These are phyloP conservation scores for Cyrtorhinus lividipennis DNA, from an alignment of 1,140 invertebrate species.

Conservation along the genomic window DNA sequence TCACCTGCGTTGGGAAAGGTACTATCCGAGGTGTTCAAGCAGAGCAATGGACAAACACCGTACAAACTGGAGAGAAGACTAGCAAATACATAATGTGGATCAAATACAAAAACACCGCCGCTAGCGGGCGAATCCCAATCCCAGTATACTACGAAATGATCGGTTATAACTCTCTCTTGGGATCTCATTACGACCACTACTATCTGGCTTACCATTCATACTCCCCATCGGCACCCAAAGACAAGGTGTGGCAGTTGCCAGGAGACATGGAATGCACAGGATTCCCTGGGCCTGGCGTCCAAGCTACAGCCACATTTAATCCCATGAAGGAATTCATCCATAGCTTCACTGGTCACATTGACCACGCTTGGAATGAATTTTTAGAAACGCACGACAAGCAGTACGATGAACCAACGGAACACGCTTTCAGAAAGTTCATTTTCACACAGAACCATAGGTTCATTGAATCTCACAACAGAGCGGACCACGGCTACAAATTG, in stretches of 20 bases:
- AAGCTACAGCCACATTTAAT: slow-evolving; percentile 67
- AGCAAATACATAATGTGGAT: slow-evolving; percentile 82
- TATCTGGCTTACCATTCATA: slow-evolving; percentile 71
- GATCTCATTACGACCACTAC: slow-evolving; percentile 94
- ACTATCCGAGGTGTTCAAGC: slow-evolving; percentile 28
- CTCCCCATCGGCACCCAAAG: slow-evolving; percentile 45
- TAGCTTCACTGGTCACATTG: slow-evolving; percentile 52
- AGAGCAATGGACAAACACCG: slow-evolving; percentile 58
- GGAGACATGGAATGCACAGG: slow-evolving; percentile 54
- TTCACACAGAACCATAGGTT: slow-evolving; percentile 83
- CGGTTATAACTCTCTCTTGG: slow-evolving; percentile 78
- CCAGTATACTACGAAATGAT: slow-evolving; percentile 81
- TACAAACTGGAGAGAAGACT: slow-evolving; percentile 54
- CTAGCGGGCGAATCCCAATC: slow-evolving; percentile 24
- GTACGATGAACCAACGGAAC: slow-evolving; percentile 48
- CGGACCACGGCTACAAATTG: slow-evolving; percentile 54
- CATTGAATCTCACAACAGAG: slow-evolving; percentile 73
- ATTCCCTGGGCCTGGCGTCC: slow-evolving; percentile 86
- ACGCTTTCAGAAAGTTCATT: slow-evolving; percentile 52
- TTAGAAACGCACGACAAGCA: slow-evolving; percentile 52
- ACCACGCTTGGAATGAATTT: slow-evolving; percentile 64
- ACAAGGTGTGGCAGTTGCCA: slow-evolving; percentile 21
- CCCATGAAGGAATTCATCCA: slow-evolving; percentile 85
- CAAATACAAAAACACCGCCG: slow-evolving; percentile 36
- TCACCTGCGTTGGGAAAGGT: slow-evolving; percentile 28